These are phyloP conservation scores for Baccha elongata DNA, from an alignment of 2,888 invertebrate genomes.

Conservation along the genomic window DNA sequence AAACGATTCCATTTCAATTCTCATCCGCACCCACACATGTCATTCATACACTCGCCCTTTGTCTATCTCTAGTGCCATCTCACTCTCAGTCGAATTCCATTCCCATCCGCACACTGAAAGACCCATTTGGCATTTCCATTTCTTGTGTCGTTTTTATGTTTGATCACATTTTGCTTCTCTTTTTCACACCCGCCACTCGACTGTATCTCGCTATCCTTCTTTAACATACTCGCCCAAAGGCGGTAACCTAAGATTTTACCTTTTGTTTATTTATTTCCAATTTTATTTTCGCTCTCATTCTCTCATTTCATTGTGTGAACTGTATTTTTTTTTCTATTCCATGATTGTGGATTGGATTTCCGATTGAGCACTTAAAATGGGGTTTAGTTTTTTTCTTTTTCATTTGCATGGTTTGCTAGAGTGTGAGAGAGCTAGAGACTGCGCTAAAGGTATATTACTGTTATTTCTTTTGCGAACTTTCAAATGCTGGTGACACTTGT, in stretches of 20 bases:
- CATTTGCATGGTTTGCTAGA: slow-evolving; percentile 18
- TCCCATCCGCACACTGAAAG: slow-evolving; percentile 55
- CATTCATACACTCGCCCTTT: slow-evolving; percentile 41
- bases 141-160: slow-evolving; percentile 65
- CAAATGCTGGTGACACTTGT: slow-evolving; percentile 72
- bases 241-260: slow-evolving; percentile 74
- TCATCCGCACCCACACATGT: slow-evolving; percentile 72
- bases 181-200: slow-evolving; percentile 1
- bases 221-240: slow-evolving; percentile 70
- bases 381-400: slow-evolving; percentile 36
- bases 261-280: slow-evolving; percentile 73
- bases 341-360: slow-evolving; percentile 70
- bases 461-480: slow-evolving; percentile 65
- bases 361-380: slow-evolving; percentile 66
- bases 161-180: slow-evolving; percentile 42
- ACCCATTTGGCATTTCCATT: slow-evolving; percentile 66
- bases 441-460: slow-evolving; percentile 72
- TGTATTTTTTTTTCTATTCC: slow-evolving; percentile 33
- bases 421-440: slow-evolving; percentile 65
- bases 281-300: slow-evolving; percentile 74
- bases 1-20: slow-evolving; percentile 73
- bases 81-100: slow-evolving; percentile 68
- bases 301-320: slow-evolving; percentile 68
- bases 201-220: slow-evolving; percentile 29
- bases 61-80: slow-evolving; percentile 52